These are phyloP conservation scores for Pandemis heparana DNA, from an alignment of 2,888 invertebrate species.

Conservation along the genomic window DNA sequence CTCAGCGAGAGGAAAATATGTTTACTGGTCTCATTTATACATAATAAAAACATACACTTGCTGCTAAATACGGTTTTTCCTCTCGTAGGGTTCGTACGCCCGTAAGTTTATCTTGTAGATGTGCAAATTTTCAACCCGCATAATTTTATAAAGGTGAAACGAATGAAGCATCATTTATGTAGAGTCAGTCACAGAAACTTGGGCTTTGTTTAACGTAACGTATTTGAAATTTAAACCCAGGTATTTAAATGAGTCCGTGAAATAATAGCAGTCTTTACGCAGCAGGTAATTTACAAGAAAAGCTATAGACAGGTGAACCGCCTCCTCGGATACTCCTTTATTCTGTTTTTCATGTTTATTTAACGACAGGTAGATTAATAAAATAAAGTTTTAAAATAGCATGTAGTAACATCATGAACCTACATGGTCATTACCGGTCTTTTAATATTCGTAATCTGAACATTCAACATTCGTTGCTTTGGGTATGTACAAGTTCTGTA, in stretches of 20 bases:
- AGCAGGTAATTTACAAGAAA: constrained; percentile 32
- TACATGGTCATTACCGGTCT: neutral
- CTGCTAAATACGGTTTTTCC: neutral
- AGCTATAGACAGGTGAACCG: constrained; percentile 23
- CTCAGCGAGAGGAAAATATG: neutral
- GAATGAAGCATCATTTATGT: constrained; percentile 36
- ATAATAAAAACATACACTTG: neutral
- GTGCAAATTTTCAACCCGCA: constrained; percentile 26
- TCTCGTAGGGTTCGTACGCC: neutral
- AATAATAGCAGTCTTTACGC: constrained; percentile 26
- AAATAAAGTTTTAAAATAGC: neutral
- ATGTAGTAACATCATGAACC: neutral
- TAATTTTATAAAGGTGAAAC: constrained; percentile 11
- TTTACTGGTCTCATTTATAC: neutral
- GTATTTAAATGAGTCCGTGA: constrained; percentile 35
- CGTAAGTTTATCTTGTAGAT: constrained; percentile 17
- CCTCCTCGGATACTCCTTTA: constrained; percentile 6
- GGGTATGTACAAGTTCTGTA: neutral
- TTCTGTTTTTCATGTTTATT: neutral
- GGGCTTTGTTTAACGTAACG: constrained; percentile 50
- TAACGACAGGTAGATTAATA: neutral
- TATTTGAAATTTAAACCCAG: constrained; percentile 24
- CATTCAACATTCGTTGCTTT: neutral
- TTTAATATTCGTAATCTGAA: neutral
- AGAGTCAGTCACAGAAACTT: constrained; percentile 48